These are phyloP conservation scores for Clepsis dumicolana DNA, from an alignment of 2,888 invertebrate genomes.

Conservation along the genomic window DNA sequence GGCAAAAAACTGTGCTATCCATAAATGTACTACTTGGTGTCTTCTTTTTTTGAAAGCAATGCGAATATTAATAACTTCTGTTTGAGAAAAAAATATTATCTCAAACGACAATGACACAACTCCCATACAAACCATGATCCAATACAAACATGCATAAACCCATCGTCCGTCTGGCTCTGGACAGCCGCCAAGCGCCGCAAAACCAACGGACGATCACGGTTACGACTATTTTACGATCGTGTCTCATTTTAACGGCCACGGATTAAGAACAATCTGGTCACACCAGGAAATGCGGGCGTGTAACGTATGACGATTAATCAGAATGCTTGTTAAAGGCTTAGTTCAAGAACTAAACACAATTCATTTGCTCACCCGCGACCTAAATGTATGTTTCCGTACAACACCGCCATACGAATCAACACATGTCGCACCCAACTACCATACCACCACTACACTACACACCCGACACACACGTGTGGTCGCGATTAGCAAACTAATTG, in stretches of 20 bases:
- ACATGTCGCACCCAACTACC: too few relatives aligned
- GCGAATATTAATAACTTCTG: too few relatives aligned
- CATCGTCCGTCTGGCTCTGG: neutral
- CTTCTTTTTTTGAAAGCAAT: too few relatives aligned
- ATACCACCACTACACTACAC: too few relatives aligned
- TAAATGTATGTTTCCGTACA: too few relatives aligned
- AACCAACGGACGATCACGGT: slow-evolving; percentile 10
- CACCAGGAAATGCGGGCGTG: slow-evolving; percentile 13
- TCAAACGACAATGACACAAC: slow-evolving; percentile 6
- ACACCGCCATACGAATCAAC: too few relatives aligned
- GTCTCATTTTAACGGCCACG: slow-evolving; percentile 22
- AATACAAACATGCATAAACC: neutral
- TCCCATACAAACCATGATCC: neutral
- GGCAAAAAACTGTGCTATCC: too few relatives aligned
- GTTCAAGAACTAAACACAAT: too few relatives aligned
- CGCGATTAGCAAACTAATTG: too few relatives aligned
- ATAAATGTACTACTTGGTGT: too few relatives aligned
- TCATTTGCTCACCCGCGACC: too few relatives aligned
- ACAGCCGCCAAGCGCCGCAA: slow-evolving; percentile 15
- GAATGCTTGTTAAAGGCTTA: neutral
- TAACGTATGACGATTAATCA: neutral
- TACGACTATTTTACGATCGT: slow-evolving; percentile 7
- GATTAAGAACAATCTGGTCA: slow-evolving; percentile 24
- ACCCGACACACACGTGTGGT: too few relatives aligned
- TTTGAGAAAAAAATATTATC: neutral